Evolutionary conservation across 1,140 invertebrate genomes (phyloP).

Genomic region (Bombus terrestris): DNA sequence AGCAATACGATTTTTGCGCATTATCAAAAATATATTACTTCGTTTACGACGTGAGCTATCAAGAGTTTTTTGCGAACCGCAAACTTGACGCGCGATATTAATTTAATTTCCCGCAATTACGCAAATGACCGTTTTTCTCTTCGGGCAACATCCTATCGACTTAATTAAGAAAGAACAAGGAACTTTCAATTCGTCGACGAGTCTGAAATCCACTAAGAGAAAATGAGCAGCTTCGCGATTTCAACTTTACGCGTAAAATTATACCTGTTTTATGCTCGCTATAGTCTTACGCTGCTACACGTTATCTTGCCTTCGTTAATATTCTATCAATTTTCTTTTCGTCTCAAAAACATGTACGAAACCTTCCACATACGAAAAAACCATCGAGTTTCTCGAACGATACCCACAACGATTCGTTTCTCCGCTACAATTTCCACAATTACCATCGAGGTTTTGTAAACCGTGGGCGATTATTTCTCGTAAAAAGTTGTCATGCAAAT

Average conservation of each 20-base stretch:
- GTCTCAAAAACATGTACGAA: no score
- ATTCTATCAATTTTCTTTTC: conserved; percentile 1
- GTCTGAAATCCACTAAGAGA: not conserved
- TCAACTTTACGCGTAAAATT: conserved; percentile 6
- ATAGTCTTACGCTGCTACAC: not conserved
- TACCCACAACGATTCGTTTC: no score
- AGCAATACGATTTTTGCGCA: not conserved
- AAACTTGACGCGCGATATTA: not conserved
- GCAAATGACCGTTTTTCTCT: not conserved
- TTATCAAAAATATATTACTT: not conserved
- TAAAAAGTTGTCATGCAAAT: no score
- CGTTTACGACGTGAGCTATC: no score
- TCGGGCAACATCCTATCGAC: not conserved
- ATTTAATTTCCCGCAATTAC: conserved; percentile 11
- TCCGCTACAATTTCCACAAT: no score
- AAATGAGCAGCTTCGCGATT: not conserved
- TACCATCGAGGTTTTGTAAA: no score
- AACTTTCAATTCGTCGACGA: conserved; percentile 9
- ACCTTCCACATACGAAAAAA: not conserved
- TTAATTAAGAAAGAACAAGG: not conserved
- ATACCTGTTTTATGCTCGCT: not conserved
- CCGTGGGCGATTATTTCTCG: no score
- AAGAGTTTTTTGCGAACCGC: not conserved
- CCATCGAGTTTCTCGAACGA: not conserved
- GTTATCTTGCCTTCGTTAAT: not conserved